These are phyloP conservation scores for Geococcyx californianus DNA, from an alignment of 2,113 vertebrate species.

Conservation along the genomic window DNA sequence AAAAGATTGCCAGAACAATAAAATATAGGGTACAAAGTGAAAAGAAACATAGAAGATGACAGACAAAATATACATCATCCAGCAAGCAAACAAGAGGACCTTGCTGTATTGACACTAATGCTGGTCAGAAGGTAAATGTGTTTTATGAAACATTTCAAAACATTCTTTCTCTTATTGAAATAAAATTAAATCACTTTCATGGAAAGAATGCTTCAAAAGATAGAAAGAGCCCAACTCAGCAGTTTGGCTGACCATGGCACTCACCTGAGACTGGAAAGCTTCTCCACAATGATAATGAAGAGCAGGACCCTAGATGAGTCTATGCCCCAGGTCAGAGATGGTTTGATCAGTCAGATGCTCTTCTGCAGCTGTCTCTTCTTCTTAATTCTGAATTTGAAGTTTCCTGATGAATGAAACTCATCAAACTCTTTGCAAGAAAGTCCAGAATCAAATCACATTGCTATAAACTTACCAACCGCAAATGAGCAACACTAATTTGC, in stretches of 20 bases:
- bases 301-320: background rate
- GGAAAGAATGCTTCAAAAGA: background rate
- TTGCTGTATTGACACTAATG: background rate
- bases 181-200: background rate
- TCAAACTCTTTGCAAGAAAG: background rate
- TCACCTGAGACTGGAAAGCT: background rate
- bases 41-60: background rate
- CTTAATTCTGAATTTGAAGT: background rate
- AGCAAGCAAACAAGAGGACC: background rate
- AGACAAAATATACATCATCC: background rate
- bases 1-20: background rate
- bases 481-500: background rate
- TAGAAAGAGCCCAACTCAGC: background rate
- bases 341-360: background rate
- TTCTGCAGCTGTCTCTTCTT: background rate
- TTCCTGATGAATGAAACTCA: background rate
- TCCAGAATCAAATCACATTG: background rate
- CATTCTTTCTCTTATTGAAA: background rate
- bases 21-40: background rate
- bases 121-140: background rate
- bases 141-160: background rate
- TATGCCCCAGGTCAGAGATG: background rate
- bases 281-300: background rate
- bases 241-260: background rate
- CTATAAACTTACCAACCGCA: background rate